These are phyloP conservation scores for Onychostruthus taczanowskii DNA, from an alignment of 2,113 vertebrate genomes.

Conservation along the genomic window DNA sequence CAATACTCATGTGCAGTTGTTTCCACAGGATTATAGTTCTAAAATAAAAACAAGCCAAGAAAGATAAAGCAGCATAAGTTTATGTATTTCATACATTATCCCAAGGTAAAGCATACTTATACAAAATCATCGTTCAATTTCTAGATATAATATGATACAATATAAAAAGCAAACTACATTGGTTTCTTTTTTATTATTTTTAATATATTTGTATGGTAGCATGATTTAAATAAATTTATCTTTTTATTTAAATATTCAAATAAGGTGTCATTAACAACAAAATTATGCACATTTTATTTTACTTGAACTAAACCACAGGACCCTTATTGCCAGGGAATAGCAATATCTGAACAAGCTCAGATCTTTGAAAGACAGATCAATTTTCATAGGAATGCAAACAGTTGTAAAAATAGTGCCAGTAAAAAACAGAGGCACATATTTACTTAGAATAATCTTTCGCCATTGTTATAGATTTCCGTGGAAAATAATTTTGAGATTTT, in stretches of 20 bases:
- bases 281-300: slow-evolving; percentile 7
- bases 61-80: slow-evolving; percentile 17
- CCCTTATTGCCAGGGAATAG: background rate
- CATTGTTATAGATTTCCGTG: slow-evolving; percentile 93
- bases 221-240: background rate
- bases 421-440: slow-evolving; percentile 42
- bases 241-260: slow-evolving; percentile 4
- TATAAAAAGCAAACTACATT: background rate
- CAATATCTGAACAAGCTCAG: background rate
- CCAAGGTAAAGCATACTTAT: slow-evolving; percentile 11
- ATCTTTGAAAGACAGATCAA: slow-evolving; percentile 21
- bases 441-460: slow-evolving; percentile 85
- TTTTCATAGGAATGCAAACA: slow-evolving; percentile 7
- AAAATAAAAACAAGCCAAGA: slow-evolving; percentile 10
- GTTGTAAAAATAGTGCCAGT: background rate
- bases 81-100: background rate
- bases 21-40: slow-evolving; percentile 71
- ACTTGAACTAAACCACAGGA: slow-evolving; percentile 30
- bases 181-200: background rate
- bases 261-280: background rate
- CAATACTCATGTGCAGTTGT: slow-evolving; percentile 65
- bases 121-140: slow-evolving; percentile 8
- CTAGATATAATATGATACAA: background rate
- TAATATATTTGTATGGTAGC: background rate
- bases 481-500: slow-evolving; percentile 60